phyloP scores from a whole-genome alignment of 23 tunicate species.

The Botrylloides violaceus region DNA sequence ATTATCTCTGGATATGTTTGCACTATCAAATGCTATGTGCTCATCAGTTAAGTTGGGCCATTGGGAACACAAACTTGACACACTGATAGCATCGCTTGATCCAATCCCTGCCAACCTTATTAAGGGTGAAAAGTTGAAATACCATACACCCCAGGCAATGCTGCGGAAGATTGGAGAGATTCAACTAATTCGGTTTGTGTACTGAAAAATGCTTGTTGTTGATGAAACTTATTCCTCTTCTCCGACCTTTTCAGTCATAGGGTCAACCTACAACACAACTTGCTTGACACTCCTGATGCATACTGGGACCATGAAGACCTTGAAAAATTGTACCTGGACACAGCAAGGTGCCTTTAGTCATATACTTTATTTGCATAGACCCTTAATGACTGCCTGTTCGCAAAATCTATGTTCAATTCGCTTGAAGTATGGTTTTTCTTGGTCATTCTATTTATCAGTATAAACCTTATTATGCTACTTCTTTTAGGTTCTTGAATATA shows the following conservation, averaged over 20 bases:
- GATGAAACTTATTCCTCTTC: not conserved
- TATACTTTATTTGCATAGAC: not conserved
- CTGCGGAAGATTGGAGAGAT: slow-evolving; percentile 69
- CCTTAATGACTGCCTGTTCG: not conserved
- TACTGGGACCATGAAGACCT: slow-evolving; percentile 82
- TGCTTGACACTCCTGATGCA: slow-evolving; percentile 61
- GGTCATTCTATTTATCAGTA: no score
- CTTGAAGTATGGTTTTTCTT: no score
- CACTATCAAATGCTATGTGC: slow-evolving; percentile 65
- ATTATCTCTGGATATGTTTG: slow-evolving; percentile 51
- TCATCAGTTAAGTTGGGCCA: slow-evolving; percentile 76
- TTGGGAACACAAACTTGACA: slow-evolving; percentile 72
- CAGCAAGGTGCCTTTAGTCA: slow-evolving; percentile 51
- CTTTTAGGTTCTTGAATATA: slow-evolving; percentile 62
- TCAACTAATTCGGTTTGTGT: slow-evolving; percentile 42
- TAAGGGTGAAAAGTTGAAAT: slow-evolving; percentile 16
- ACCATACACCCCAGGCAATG: slow-evolving; percentile 38
- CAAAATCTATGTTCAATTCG: no score
- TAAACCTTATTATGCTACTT: no score
- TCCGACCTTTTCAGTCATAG: slow-evolving; percentile 26
- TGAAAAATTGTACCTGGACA: slow-evolving; percentile 39
- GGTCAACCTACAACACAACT: slow-evolving; percentile 58
- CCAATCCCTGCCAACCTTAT: slow-evolving; percentile 50
- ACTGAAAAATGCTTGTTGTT: not conserved
- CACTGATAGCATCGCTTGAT: slow-evolving; percentile 48